Evolutionary conservation across 2,797 vertebrate genomes (phyloP).

Genomic region (Pelochelys cantorii): DNA sequence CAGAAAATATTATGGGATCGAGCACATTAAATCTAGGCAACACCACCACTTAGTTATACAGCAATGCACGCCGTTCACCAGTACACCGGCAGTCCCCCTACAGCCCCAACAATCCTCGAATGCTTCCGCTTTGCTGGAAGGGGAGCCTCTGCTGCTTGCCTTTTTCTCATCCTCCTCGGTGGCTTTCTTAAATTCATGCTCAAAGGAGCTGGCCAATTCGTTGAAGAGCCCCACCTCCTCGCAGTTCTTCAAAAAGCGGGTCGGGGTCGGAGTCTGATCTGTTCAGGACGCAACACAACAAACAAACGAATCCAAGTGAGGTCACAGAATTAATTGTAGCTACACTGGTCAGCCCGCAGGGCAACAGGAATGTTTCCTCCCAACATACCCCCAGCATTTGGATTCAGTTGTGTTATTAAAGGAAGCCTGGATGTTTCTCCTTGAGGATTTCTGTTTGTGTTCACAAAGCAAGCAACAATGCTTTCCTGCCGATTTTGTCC

Average conservation of each 20-base stretch:
- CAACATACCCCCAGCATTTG: accelerated
- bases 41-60: neutral
- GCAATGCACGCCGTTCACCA: neutral
- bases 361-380: neutral
- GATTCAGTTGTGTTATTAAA: neutral
- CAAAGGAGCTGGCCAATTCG: slow-evolving; percentile 94
- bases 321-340: accelerated
- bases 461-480: accelerated
- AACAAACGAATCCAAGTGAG: slow-evolving; percentile 9
- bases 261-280: slow-evolving; percentile 99
- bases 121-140: accelerated
- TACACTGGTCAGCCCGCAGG: accelerated
- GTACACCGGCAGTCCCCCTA: neutral
- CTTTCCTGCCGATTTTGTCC: neutral
- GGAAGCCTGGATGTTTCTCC: neutral
- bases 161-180: slow-evolving; percentile 94
- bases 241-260: slow-evolving; percentile 98
- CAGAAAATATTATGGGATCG: neutral
- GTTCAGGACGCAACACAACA: slow-evolving; percentile 9
- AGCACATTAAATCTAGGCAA: neutral
- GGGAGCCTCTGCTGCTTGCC: slow-evolving; percentile 68
- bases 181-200: slow-evolving; percentile 94
- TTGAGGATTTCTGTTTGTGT: accelerated
- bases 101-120: neutral
- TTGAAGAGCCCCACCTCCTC: slow-evolving; percentile 98